Evolutionary conservation across 2,797 vertebrate genomes (phyloP), one percentile per base, ranked within the genome.

Genomic region (Parambassis ranga): DNA sequence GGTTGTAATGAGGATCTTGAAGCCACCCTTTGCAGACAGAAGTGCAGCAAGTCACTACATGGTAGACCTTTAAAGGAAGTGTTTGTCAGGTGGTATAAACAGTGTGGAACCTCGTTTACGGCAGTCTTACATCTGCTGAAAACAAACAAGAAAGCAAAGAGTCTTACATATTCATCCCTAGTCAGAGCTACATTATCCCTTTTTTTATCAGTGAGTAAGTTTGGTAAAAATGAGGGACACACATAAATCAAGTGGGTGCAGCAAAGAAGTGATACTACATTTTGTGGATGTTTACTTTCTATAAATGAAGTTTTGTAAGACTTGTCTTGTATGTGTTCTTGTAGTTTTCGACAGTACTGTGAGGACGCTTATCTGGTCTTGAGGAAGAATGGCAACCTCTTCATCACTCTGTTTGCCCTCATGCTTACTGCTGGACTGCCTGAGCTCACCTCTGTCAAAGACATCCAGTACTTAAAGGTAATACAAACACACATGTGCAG

Each of bases 381-480:
- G 74, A 92, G 97, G 71, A 94, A 93, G 69, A 98, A 99, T 0
- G 97, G 97, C 56, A 98, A 98, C 85, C 93, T 99, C 47, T 98
- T 99, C 89, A 98, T 99, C 86, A 99, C 96, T 1, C 94, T 99
- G 58, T 99, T 99, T 86, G 96, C 97, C 64, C 93, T 98, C 89
- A 98, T 99, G 97, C 83, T 99, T 75, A 99, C 97, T 33, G 96
- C 97, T 35, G 97, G 97, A 19, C 94, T 99, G 71, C 97, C 97
- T 31, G 97, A 99, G 75, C 94, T 99, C 38, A 96, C 95, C 1
- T 98, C 96, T 3, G 92, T 98, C 79, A 99, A 98, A 90, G 97
- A 99, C 81, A 99, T 99, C 83, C 97, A 99, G 87, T 98, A 99
- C 91, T 91, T 99, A 86, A 98, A 99, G 96, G 97, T 98, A 76